phyloP scores from a whole-genome alignment of 1,140 invertebrate genomes.

The Platorchestia sp. region DNA sequence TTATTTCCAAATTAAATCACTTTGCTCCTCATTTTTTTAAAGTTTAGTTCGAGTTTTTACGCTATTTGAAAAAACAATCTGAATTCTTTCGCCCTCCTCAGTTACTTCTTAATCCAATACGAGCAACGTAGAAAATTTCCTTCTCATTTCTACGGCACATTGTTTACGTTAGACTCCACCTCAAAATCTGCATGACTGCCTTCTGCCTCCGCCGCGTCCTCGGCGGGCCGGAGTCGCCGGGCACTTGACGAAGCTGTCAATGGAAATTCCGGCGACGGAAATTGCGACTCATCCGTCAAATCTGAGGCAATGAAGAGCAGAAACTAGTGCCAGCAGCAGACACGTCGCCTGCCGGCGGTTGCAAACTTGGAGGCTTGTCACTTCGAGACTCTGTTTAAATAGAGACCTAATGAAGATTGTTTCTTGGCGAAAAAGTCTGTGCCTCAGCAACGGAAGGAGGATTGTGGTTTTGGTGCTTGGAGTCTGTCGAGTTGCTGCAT shows the following conservation, averaged over 20 bases:
- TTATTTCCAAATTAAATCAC: too few species aligned
- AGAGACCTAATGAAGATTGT: conserved; percentile 1
- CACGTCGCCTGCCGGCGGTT: neutral
- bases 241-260: conserved; percentile 41
- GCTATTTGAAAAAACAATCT: neutral
- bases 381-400: neutral
- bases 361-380: neutral
- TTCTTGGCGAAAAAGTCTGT: neutral
- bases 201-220: neutral
- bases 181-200: neutral
- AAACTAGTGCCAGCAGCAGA: neutral
- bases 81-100: neutral
- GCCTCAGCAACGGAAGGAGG: neutral
- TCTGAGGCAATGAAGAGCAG: conserved; percentile 34
- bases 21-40: too few species aligned
- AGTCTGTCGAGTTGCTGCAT: neutral
- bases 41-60: too few species aligned
- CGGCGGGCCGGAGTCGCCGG: neutral
- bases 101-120: too few species aligned
- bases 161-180: neutral
- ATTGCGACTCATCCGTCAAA: conserved; percentile 52
- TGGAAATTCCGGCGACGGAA: conserved; percentile 43
- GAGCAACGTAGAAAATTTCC: neutral
- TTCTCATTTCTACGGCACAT: neutral
- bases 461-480: neutral